These are phyloP conservation scores for Zosterops hypoxanthus DNA, from an alignment of 2,113 vertebrate genomes.

Conservation along the genomic window DNA sequence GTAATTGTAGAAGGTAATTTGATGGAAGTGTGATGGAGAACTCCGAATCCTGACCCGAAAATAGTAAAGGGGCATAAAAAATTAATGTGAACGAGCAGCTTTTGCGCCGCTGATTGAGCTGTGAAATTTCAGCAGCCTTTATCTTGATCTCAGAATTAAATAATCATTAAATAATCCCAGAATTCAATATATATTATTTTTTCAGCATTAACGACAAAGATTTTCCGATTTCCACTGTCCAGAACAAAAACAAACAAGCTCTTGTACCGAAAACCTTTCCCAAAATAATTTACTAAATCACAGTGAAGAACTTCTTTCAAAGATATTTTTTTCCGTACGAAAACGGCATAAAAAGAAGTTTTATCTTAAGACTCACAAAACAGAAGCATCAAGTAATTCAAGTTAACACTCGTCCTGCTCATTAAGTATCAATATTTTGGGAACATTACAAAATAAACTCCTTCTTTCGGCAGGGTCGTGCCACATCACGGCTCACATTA, in stretches of 20 bases:
- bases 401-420: neutral
- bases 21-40: neutral
- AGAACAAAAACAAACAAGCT: neutral
- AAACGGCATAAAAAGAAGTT: neutral
- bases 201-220: constrained; percentile 21
- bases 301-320: neutral
- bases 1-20: neutral
- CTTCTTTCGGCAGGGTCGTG: neutral
- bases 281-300: constrained; percentile 23
- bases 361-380: constrained; percentile 1
- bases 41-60: neutral
- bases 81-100: constrained; percentile 11
- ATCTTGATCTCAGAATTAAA: constrained; percentile 65
- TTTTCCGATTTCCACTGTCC: neutral
- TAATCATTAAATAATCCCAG: constrained; percentile 19
- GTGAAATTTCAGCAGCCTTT: constrained; percentile 47
- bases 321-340: neutral
- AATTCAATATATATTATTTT: constrained; percentile 60
- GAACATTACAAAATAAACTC: neutral
- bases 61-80: neutral
- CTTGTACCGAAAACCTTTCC: neutral
- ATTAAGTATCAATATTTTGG: constrained; percentile 22
- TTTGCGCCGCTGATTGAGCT: neutral
- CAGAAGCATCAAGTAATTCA: neutral
- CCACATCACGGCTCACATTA: neutral